phyloP scores from a whole-genome alignment of 2,888 invertebrate genomes.

The Sympetrum striolatum region DNA sequence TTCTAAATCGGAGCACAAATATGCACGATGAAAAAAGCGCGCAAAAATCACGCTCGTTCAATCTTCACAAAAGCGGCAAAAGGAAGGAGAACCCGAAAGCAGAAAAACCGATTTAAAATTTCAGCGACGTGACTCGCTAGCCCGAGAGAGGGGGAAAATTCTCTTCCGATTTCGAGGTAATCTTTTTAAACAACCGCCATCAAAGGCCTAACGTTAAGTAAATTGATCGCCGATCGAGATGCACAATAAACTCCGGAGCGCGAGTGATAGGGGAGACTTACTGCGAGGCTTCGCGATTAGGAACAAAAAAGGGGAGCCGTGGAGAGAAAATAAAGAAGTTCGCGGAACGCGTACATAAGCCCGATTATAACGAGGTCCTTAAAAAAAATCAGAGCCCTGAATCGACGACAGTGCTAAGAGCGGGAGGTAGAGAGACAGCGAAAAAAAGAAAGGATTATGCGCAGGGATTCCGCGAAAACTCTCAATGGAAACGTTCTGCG shows the following conservation, averaged over 20 bases:
- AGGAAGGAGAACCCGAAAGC: no score
- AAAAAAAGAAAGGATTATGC: not conserved
- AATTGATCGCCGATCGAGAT: not conserved
- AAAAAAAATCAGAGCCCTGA: constrained; percentile 1
- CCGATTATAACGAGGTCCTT: constrained; percentile 20
- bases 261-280: not conserved
- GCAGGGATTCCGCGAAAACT: constrained; percentile 22
- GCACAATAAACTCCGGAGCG: not conserved
- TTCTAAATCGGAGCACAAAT: no score
- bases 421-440: constrained; percentile 46
- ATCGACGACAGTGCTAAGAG: not conserved
- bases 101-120: no score
- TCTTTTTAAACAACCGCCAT: not conserved
- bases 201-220: not conserved
- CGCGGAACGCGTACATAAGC: constrained; percentile 16
- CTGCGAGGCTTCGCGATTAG: not conserved
- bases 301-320: not conserved
- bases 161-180: not conserved
- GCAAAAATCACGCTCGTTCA: no score
- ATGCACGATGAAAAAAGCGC: no score
- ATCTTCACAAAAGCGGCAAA: no score
- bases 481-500: constrained; percentile 23
- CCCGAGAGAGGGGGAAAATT: no score
- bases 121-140: no score
- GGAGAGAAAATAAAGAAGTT: not conserved